These are phyloP conservation scores for Glyphotaelius pellucidus DNA, from an alignment of 2,888 invertebrate species.

Conservation along the genomic window DNA sequence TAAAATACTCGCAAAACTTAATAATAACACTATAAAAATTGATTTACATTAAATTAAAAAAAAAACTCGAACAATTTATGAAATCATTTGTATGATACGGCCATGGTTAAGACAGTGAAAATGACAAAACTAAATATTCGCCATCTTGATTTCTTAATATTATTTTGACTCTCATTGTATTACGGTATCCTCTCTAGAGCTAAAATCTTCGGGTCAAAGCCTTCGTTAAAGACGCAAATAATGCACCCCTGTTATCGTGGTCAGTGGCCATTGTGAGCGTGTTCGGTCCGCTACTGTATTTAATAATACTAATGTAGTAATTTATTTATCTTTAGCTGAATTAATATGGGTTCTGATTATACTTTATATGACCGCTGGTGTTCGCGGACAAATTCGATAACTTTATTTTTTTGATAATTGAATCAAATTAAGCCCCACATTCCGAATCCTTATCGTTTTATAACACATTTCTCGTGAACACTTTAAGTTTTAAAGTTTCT, in stretches of 20 bases:
- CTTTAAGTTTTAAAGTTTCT: no score
- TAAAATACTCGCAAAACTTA: no score
- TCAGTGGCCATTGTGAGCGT: slow-evolving; percentile 32
- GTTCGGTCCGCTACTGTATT: slow-evolving; percentile 19
- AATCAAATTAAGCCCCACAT: background rate
- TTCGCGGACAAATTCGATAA: background rate
- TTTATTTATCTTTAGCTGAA: slow-evolving; percentile 28
- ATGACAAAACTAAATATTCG: background rate
- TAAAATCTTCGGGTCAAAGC: background rate
- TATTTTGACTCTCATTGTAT: background rate
- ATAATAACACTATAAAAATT: no score
- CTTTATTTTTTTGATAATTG: background rate
- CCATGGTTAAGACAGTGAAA: no score
- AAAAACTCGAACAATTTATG: no score
- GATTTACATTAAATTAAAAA: no score
- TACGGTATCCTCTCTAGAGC: background rate
- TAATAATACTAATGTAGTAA: slow-evolving; percentile 40
- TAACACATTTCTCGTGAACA: no score
- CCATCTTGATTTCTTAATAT: background rate
- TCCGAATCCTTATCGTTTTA: no score
- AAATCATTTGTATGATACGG: no score
- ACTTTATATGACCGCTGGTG: background rate
- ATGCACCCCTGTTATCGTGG: slow-evolving; percentile 31
- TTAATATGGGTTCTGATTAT: background rate
- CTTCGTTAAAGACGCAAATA: slow-evolving; percentile 30